Conservation (phyloP, 1,140 invertebrate genomes). For the Apolygus lucorum region DNA sequence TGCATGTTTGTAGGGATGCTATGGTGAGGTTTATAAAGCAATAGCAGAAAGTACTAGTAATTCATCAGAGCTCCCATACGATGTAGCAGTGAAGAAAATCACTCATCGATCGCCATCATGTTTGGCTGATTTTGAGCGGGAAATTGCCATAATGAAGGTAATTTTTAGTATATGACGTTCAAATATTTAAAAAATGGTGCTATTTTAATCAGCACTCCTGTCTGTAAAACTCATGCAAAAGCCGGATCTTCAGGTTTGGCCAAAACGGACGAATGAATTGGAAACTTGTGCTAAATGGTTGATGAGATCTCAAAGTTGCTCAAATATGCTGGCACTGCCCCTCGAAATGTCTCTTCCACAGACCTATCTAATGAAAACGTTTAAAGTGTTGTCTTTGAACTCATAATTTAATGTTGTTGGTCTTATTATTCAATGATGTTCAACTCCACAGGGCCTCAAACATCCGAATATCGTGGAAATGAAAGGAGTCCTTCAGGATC, state of each 20-base stretch:
- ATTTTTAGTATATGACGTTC: slow-evolving; percentile 9
- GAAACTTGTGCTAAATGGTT: too few species aligned
- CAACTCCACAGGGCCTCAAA: slow-evolving; percentile 52
- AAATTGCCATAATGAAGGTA: slow-evolving; percentile 71
- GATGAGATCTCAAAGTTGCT: too few species aligned
- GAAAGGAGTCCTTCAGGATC: slow-evolving; percentile 65
- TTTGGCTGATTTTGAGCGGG: slow-evolving; percentile 53
- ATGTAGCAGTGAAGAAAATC: slow-evolving; percentile 69
- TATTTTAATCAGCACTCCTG: too few species aligned
- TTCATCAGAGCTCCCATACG: slow-evolving; percentile 39
- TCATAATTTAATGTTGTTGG: background rate
- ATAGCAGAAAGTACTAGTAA: slow-evolving; percentile 45
- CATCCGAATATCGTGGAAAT: slow-evolving; percentile 84
- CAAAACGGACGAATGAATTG: too few species aligned
- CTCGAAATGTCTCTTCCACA: too few species aligned
- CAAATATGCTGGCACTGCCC: too few species aligned
- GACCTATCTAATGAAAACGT: too few species aligned
- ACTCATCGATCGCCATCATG: slow-evolving; percentile 33
- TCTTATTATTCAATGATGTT: too few species aligned
- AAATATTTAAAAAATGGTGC: background rate
- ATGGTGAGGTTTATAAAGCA: slow-evolving; percentile 61
- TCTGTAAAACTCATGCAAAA: too few species aligned
- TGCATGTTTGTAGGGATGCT: slow-evolving; percentile 54
- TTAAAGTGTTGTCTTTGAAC: too few species aligned
- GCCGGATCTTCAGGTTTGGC: too few species aligned